These are phyloP conservation scores for Diachasmimorpha longicaudata DNA, from an alignment of 1,140 invertebrate genomes.

Conservation along the genomic window DNA sequence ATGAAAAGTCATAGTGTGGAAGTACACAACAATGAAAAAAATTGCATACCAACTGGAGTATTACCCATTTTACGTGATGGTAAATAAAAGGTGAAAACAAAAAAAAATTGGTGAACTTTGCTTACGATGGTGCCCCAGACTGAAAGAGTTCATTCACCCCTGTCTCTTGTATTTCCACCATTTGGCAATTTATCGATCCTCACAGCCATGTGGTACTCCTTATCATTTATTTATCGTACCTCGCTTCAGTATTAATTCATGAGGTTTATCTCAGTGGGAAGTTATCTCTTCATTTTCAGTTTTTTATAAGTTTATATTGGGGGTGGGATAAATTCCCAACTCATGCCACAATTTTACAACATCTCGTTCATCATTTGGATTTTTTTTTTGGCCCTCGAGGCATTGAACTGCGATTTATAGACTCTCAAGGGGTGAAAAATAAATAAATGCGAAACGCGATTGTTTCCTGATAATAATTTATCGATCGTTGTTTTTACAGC, in stretches of 20 bases:
- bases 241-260: background rate
- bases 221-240: constrained; percentile 1
- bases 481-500: background rate
- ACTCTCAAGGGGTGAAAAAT: no score
- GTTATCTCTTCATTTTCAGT: background rate
- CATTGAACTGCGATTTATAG: no score
- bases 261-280: background rate
- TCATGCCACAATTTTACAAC: background rate
- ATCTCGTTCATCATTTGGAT: no score
- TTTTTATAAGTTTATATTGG: background rate
- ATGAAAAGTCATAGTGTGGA: background rate
- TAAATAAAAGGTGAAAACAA: background rate
- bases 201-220: background rate
- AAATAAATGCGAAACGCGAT: background rate
- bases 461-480: background rate
- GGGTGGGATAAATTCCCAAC: background rate
- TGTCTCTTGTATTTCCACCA: background rate
- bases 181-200: constrained; percentile 18
- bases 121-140: background rate
- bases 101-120: background rate
- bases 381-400: no score
- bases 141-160: constrained; percentile 12
- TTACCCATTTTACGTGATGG: background rate
- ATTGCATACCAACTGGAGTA: background rate
- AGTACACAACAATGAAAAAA: background rate